phyloP scores from a whole-genome alignment of 2,113 vertebrate species.

The Clupea harengus region DNA sequence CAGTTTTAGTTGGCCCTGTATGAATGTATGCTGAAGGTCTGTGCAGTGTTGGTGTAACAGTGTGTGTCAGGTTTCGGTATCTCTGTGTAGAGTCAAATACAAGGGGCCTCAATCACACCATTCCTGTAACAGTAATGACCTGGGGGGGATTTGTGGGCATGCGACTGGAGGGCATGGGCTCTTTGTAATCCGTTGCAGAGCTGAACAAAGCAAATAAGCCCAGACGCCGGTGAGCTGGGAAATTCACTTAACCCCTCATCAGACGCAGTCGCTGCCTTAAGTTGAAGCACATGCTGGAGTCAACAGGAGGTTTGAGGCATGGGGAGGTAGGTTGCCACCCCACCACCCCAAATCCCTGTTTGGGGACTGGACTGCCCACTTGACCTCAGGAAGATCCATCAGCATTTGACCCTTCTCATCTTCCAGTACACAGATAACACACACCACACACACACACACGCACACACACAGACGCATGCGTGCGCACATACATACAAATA shows the following conservation, averaged over 20 bases:
- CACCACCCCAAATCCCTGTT: neutral
- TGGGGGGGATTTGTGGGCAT: neutral
- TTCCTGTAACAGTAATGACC: conserved; percentile 2
- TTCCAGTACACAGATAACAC: neutral
- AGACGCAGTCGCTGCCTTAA: conserved; percentile 7
- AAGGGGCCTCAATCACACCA: conserved; percentile 9
- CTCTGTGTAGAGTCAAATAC: conserved; percentile 6
- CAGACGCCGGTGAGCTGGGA: conserved; percentile 19
- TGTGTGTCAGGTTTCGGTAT: conserved; percentile 10
- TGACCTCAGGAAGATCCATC: conserved; percentile 17
- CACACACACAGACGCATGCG: neutral
- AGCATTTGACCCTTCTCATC: neutral
- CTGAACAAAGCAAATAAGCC: conserved; percentile 16
- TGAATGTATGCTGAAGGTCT: neutral
- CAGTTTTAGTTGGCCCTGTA: neutral
- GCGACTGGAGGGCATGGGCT: neutral
- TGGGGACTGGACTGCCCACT: neutral
- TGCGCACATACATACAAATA: neutral
- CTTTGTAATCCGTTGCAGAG: conserved; percentile 12
- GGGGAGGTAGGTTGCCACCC: neutral
- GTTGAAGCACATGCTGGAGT: conserved; percentile 8
- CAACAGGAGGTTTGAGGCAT: neutral
- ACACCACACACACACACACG: neutral
- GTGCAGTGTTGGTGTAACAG: conserved; percentile 2
- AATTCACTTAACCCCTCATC: conserved; percentile 19